Base-by-base conservation (phyloP, 2,888 invertebrate species). In the Meiosimyza decipiens region DNA sequence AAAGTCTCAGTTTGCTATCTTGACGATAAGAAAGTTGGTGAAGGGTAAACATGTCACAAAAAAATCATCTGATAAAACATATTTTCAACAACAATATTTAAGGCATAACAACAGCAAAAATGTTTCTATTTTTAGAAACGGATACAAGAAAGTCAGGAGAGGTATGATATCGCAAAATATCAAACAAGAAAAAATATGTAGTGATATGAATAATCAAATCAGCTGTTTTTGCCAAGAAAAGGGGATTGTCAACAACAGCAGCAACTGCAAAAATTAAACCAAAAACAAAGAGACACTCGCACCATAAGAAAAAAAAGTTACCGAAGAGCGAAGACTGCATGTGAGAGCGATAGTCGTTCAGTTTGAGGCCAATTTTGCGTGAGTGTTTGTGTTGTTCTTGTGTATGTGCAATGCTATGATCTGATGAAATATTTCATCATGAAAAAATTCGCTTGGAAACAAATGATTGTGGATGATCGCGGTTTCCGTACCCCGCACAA, bases 351-450 rank as follows among this genome's bases (percentile, higher is more conserved):
- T 57, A 5, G 57, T 40, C 16, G 57, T 18, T 16, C 57, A 59
- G 3, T 18, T 59, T 7, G 57, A 18, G 13, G 9, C 9, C 9
- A 40, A 40, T 33, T 66, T 33, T 66, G 65, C 22, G 51, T 55
- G 57, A 52, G 64, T 55, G 64, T 51, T 47, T 40, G 40, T 15
- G 3, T 67, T n/a, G n/a, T n/a, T 18, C 33, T 67, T 77, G 76
- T 22, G 2, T 22, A 1, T 22, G 22, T 22, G 1, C 22, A 22
- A 22, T 22, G 22, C 22, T 22, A 22, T 22, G 22, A 22, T 71
- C 76, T 83, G 83, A 83, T 83, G 83, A 82, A 83, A 83, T 81
- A 74, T 82, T 82, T 79, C 83, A 79, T 81, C 79, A 83, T 73
- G 64, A 62, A 18, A 51, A 64, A 18, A 13, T 15, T 66, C 47